These are phyloP conservation scores for Mesembrinibis cayennensis DNA, from an alignment of 2,113 vertebrate genomes.

Conservation along the genomic window DNA sequence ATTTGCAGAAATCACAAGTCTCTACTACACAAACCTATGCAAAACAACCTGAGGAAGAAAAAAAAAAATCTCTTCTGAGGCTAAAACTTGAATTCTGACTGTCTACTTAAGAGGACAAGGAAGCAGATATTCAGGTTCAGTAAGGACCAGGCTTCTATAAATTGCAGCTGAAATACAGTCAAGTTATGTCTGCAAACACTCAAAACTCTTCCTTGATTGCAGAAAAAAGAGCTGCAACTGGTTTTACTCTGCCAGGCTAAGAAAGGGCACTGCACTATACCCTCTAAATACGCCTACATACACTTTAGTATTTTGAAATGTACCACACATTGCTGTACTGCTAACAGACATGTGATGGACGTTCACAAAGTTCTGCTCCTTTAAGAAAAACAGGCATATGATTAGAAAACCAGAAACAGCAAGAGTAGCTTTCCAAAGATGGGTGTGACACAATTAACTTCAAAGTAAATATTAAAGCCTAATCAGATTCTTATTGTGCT, in stretches of 20 bases:
- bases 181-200: background rate
- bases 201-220: background rate
- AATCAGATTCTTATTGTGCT: background rate
- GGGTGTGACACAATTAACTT: background rate
- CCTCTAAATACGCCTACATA: background rate
- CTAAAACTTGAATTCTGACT: background rate
- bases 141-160: background rate
- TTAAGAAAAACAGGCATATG: background rate
- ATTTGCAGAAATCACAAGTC: background rate
- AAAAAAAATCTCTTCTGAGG: background rate
- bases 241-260: background rate
- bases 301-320: background rate
- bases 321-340: background rate
- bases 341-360: background rate
- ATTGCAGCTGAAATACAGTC: background rate
- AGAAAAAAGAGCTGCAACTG: background rate
- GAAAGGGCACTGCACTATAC: background rate
- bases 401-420: constrained; percentile 32
- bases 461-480: background rate
- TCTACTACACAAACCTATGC: background rate
- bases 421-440: background rate
- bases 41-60: background rate
- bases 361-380: background rate
- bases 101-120: background rate
- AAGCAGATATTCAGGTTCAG: background rate